These are phyloP conservation scores for Germaria angustata DNA, from an alignment of 2,888 invertebrate species.

Conservation along the genomic window DNA sequence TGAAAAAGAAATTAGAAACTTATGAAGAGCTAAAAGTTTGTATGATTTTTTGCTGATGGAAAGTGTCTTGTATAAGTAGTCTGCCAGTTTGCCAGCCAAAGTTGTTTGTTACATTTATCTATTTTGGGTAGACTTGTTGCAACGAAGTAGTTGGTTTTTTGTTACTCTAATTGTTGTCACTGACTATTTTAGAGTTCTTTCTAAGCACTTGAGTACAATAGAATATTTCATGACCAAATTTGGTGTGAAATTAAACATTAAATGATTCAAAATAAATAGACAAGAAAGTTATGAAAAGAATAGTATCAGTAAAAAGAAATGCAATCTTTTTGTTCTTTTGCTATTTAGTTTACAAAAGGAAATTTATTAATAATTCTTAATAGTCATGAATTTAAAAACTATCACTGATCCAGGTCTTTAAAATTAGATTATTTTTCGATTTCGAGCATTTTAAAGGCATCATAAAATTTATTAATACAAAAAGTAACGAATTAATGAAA, in stretches of 20 bases:
- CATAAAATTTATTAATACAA: too few relatives aligned
- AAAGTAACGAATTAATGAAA: too few relatives aligned
- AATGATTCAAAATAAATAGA: slow-evolving; percentile 39
- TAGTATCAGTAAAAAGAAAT: too few relatives aligned
- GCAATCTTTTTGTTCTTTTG: too few relatives aligned
- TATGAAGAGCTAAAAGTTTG: slow-evolving; percentile 19
- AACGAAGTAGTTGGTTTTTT: slow-evolving; percentile 45
- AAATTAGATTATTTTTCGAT: too few relatives aligned
- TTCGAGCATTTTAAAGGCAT: too few relatives aligned
- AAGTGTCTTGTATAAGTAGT: neutral
- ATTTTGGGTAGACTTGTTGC: slow-evolving; percentile 69
- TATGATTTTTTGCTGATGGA: slow-evolving; percentile 51
- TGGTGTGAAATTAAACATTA: slow-evolving; percentile 60
- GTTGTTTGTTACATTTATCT: slow-evolving; percentile 77
- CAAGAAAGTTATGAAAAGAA: neutral
- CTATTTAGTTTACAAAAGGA: too few relatives aligned
- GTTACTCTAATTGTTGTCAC: slow-evolving; percentile 14
- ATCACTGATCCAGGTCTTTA: too few relatives aligned
- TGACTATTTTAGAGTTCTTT: slow-evolving; percentile 42
- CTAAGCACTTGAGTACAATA: slow-evolving; percentile 50
- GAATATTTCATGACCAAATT: slow-evolving; percentile 57
- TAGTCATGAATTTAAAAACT: too few relatives aligned
- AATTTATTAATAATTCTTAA: too few relatives aligned
- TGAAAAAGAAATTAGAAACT: neutral
- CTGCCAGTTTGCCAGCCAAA: slow-evolving; percentile 46